These are phyloP conservation scores for Phoxinus dragarum DNA, from an alignment of 2,797 vertebrate species.

Conservation along the genomic window DNA sequence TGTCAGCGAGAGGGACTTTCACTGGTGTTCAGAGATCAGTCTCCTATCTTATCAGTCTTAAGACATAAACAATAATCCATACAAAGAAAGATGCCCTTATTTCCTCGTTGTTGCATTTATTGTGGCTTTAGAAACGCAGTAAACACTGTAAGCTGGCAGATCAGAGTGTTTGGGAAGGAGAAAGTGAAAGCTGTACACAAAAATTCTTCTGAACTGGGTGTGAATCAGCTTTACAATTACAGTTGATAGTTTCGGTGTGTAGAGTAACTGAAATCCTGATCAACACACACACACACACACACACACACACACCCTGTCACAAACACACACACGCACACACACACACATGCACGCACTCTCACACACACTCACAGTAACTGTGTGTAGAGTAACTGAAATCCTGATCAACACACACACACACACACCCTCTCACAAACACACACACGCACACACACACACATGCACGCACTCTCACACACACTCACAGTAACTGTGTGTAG, in stretches of 20 bases:
- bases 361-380: no score
- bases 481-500: no score
- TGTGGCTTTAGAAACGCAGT: background rate
- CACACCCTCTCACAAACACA: no score
- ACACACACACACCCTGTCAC: no score
- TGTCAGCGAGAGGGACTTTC: background rate
- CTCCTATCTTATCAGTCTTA: background rate
- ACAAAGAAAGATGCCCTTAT: background rate
- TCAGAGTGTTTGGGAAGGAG: background rate
- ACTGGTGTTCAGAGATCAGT: background rate
- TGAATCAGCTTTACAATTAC: background rate
- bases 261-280: background rate
- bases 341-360: no score
- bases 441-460: no score
- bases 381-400: background rate
- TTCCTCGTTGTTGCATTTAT: background rate
- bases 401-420: background rate
- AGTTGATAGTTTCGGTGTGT: background rate
- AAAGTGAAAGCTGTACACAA: background rate
- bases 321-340: no score
- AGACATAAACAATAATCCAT: no score
- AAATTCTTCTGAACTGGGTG: background rate
- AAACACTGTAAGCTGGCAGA: background rate
- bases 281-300: background rate
- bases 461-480: no score